Conservation (phyloP, 23 tunicate genomes). For the Ciona savignyi region DNA sequence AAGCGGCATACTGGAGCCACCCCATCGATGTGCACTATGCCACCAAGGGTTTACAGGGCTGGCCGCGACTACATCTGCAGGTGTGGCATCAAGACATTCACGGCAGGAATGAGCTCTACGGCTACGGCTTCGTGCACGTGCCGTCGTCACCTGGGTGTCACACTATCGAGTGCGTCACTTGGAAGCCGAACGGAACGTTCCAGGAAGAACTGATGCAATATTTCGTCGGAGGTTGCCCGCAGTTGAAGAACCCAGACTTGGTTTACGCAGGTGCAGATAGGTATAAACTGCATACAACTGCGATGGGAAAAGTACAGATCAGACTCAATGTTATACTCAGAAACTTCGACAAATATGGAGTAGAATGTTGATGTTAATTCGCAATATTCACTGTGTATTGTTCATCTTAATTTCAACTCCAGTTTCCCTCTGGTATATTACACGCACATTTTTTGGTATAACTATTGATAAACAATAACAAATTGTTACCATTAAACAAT, state of each 20-base stretch:
- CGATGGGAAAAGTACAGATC: constrained; percentile 92
- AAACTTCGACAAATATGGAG: constrained; percentile 95
- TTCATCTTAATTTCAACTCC: too few species aligned
- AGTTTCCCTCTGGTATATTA: too few species aligned
- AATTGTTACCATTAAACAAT: too few species aligned
- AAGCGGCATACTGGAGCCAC: constrained; percentile 70
- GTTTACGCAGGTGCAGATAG: constrained; percentile 88
- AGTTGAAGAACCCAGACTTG: constrained; percentile 79
- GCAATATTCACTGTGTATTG: too few species aligned
- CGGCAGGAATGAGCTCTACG: constrained; percentile 86
- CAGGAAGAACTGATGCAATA: constrained; percentile 72
- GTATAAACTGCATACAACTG: constrained; percentile 77
- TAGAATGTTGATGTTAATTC: constrained; percentile 42
- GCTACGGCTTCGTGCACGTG: constrained; percentile 82
- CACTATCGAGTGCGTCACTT: constrained; percentile 70
- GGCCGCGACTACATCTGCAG: constrained; percentile 92
- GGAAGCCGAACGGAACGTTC: constrained; percentile 92
- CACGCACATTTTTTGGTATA: too few species aligned
- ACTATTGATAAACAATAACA: too few species aligned
- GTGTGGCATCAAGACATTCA: constrained; percentile 88
- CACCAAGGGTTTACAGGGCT: constrained; percentile 88
- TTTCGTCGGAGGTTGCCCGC: constrained; percentile 91
- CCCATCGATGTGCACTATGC: constrained; percentile 91
- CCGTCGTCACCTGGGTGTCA: constrained; percentile 86
- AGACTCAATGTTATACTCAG: constrained; percentile 61